Conservation (phyloP, 2,888 invertebrate genomes). For the Acleris emargana region DNA sequence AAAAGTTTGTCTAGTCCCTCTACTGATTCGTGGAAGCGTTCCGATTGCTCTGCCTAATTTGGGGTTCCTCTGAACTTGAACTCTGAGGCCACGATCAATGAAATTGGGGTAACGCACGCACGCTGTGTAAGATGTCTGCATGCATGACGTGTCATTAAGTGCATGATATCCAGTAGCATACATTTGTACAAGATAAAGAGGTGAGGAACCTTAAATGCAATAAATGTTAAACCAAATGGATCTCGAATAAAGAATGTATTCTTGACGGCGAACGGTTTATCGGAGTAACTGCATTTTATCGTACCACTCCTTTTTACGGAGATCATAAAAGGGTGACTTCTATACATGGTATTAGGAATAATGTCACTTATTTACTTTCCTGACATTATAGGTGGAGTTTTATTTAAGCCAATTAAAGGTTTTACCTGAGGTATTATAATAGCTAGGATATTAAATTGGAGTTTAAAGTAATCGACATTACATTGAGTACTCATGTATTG, state of each 20-base stretch:
- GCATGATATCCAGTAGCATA: neutral
- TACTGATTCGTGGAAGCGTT: constrained; percentile 42
- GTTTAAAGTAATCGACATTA: neutral
- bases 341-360: constrained; percentile 37
- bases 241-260: constrained; percentile 18
- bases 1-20: constrained; percentile 78
- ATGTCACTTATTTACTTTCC: constrained; percentile 31
- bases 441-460: constrained; percentile 12
- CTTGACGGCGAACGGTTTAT: constrained; percentile 19
- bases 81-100: constrained; percentile 8
- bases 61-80: constrained; percentile 6
- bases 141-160: neutral
- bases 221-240: neutral
- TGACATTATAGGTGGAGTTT: constrained; percentile 21
- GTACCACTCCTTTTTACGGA: constrained; percentile 39
- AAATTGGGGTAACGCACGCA: constrained; percentile 5
- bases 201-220: constrained; percentile 6
- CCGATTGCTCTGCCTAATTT: constrained; percentile 23
- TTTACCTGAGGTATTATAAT: constrained; percentile 16
- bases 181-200: neutral
- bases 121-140: neutral
- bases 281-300: constrained; percentile 19
- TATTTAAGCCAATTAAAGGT: constrained; percentile 24
- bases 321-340: constrained; percentile 38
- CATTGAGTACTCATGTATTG: neutral